Base-by-base conservation (phyloP, 1,140 invertebrate genomes). In the Rhopalosiphum maidis region DNA sequence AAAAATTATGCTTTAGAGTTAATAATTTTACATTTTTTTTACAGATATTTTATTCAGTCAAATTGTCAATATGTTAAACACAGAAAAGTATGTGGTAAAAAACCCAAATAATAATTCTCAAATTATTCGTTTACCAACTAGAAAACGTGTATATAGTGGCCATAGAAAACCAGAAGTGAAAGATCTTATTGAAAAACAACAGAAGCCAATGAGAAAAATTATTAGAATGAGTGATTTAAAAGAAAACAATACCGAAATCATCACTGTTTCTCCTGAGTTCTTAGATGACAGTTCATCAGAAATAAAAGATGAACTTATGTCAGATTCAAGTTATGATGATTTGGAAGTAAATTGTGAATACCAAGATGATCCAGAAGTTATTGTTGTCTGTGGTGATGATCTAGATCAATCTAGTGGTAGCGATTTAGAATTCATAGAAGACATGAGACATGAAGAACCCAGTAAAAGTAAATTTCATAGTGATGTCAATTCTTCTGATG, bases 231-330 rank as follows among this genome's bases (percentile, higher is more conserved):
- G 82, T 30, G 91, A 93, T 54, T 37, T 85, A 37, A 90, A 85
- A 85, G 91, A 92, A 54, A 92, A 93, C n/a, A 83, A 92, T 37
- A 93, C 91, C 18, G 91, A 93, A 93, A 86, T 93, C 9, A 93
- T 93, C 21, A 93, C 91, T 7, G 91, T 93, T 54, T 93, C 91
- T 54, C 91, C 91, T 30, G 91, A 86, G 1, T 86, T 93, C 23
- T 86, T 93, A 22, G 48, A 93, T 30, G 82, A 86, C 11, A 85
- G n/a, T 93, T 55, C 48, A 22, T 55, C 35, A 41, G 91, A 93
- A 30, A 8, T 37, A 22, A 55, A 86, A 55, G 46, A 85, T 21
- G 91, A 93, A 30, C 9, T 0, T 86, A 37, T 90, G 23, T 86
- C 91, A 43, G 91, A 92, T 85, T 92, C 48, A 51, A 85, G 91